Base-by-base conservation (phyloP, 1,140 invertebrate genomes). In the Trachymyrmex septentrionalis region DNA sequence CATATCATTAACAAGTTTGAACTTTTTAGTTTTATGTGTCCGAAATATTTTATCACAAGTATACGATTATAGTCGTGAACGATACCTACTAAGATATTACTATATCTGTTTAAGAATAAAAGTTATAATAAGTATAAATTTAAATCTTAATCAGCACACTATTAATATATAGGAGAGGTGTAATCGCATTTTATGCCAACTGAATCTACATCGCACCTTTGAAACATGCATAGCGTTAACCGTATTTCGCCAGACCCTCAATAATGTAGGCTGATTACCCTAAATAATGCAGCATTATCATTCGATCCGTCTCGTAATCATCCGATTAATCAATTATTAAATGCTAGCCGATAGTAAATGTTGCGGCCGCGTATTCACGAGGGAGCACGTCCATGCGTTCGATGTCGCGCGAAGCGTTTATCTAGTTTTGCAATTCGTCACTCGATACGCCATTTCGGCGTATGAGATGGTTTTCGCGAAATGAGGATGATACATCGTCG, bases 211-310 rank as follows among this genome's bases (percentile, higher is more conserved):
- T 24, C 44, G 61, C 48, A 61, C 55, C 64, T 59, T 80, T 75
- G 66, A 91, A 88, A 84, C 66, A 66, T 89, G 53, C 78, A 72
- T 55, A 24, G 48, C 38, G 63, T 73, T 80, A 86, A 84, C 57
- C 72, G 53, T 27, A 71, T 90, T 90, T 91, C 21, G 61, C 53
- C 55, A 38, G 64, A 59, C 76, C 75, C 84, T 91, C 72, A 89
- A 91, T 92, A 91, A 92, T 88, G 66, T 66, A 88, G 66, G 14
- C 86, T 61, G 82, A 90, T 92, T 87, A 84, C 66, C 48, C 77
- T 87, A 75, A 91, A 91, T 92, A 86, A 92, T 91, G 86, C 86
- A 88, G 86, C 85, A 88, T 88, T 88, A 91, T 91, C 89, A 88
- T 90, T 90, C 63, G 82, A 88, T 86, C 64, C 63, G 24, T 78